These are phyloP conservation scores for Rhimphoctona megacephalus DNA, from an alignment of 2,888 invertebrate species.

Conservation along the genomic window DNA sequence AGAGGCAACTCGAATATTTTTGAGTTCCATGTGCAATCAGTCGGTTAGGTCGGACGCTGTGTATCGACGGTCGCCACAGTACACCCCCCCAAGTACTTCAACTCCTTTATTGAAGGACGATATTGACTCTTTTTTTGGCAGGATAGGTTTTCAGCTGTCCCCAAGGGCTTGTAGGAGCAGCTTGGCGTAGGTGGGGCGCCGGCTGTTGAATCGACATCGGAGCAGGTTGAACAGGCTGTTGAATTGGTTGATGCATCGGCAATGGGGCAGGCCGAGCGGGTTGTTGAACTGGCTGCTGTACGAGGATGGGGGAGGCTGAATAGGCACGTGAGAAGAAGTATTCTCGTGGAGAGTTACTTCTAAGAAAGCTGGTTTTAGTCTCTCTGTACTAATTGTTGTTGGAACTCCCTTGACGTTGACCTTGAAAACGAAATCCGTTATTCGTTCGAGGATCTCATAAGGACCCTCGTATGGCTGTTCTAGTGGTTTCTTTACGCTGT, in stretches of 20 bases:
- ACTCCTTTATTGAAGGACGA: too few relatives aligned
- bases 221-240: background rate
- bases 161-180: background rate
- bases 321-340: background rate
- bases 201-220: background rate
- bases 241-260: background rate
- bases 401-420: constrained; percentile 63
- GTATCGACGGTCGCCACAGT: background rate
- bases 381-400: constrained; percentile 67
- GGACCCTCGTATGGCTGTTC: constrained; percentile 74
- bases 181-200: background rate
- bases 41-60: too few relatives aligned
- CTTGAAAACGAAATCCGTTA: constrained; percentile 41
- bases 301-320: background rate
- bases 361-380: constrained; percentile 71
- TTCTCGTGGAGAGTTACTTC: background rate
- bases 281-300: background rate
- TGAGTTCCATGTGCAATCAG: too few relatives aligned
- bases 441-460: constrained; percentile 50
- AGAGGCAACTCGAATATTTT: too few relatives aligned
- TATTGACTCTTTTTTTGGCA: too few relatives aligned
- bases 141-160: too few relatives aligned
- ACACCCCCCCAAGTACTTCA: background rate
- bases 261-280: background rate
- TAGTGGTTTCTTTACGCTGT: constrained; percentile 57